Evolutionary conservation across 2,113 vertebrate genomes (phyloP).

Genomic region (Oncorhynchus clarkii): DNA sequence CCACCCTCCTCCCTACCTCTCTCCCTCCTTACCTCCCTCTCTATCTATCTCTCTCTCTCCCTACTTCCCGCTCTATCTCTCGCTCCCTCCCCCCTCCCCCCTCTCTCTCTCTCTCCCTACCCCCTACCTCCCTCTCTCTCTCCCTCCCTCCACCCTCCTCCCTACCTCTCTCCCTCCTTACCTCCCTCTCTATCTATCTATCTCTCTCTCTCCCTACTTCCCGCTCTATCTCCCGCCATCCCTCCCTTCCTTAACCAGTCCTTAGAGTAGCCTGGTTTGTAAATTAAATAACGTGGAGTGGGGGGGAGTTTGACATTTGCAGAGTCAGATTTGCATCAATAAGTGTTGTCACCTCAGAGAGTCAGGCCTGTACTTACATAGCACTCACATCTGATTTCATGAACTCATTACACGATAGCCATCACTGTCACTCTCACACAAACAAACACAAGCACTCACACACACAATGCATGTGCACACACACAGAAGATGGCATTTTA

Average conservation of each 20-base stretch:
- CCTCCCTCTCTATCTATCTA: neutral
- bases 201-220: neutral
- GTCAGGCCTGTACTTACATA: neutral
- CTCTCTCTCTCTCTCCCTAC: too few species aligned
- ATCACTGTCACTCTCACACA: neutral
- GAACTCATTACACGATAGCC: neutral
- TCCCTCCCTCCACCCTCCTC: rapidly evolving
- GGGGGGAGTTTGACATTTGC: neutral
- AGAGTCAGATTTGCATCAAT: neutral
- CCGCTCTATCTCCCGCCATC: neutral
- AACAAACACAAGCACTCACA: neutral
- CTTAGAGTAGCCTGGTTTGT: neutral
- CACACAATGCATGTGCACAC: neutral
- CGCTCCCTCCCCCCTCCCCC: rapidly evolving
- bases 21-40: rapidly evolving
- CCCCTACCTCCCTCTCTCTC: rapidly evolving
- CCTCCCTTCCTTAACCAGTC: neutral
- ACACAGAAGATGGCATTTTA: neutral
- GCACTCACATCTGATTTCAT: neutral
- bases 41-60: neutral
- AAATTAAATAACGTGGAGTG: neutral
- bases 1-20: too few species aligned
- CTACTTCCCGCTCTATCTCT: too few species aligned
- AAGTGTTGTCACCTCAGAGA: neutral
- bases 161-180: too few species aligned